These are phyloP conservation scores for Hipposideros armiger DNA, from an alignment of 2,113 vertebrate species.

Conservation along the genomic window DNA sequence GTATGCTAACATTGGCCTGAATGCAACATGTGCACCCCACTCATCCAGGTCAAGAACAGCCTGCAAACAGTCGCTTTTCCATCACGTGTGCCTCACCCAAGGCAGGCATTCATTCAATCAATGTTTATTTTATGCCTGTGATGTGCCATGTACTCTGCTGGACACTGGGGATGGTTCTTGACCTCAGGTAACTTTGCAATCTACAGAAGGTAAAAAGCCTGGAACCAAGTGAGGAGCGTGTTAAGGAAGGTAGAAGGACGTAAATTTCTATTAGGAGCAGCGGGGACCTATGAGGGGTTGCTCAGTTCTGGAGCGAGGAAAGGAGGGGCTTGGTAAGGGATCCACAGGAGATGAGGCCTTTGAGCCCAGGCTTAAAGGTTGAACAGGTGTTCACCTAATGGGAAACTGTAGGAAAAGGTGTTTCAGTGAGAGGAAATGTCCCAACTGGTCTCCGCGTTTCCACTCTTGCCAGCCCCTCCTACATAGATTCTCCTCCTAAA, in stretches of 20 bases:
- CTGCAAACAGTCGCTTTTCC: background rate
- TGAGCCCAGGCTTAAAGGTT: background rate
- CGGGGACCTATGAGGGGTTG: background rate
- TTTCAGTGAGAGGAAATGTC: slow-evolving; percentile 24
- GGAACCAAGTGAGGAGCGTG: slow-evolving; percentile 3
- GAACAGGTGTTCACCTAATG: background rate
- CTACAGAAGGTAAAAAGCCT: background rate
- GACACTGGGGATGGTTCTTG: background rate
- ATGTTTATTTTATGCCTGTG: background rate
- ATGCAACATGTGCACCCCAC: background rate
- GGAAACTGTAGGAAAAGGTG: background rate
- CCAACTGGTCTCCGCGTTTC: background rate
- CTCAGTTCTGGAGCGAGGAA: background rate
- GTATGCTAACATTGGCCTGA: background rate
- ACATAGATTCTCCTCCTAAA: background rate
- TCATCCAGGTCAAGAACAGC: background rate
- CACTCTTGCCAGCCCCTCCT: background rate
- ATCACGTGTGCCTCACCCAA: background rate
- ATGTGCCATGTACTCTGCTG: background rate
- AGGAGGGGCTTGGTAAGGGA: background rate
- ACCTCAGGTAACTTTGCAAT: background rate
- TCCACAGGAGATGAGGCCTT: background rate
- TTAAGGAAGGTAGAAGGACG: background rate
- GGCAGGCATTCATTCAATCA: background rate
- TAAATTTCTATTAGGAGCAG: background rate